Evolutionary conservation across 1,140 invertebrate genomes (phyloP).

Genomic region (Caenorhabditis brenneri): DNA sequence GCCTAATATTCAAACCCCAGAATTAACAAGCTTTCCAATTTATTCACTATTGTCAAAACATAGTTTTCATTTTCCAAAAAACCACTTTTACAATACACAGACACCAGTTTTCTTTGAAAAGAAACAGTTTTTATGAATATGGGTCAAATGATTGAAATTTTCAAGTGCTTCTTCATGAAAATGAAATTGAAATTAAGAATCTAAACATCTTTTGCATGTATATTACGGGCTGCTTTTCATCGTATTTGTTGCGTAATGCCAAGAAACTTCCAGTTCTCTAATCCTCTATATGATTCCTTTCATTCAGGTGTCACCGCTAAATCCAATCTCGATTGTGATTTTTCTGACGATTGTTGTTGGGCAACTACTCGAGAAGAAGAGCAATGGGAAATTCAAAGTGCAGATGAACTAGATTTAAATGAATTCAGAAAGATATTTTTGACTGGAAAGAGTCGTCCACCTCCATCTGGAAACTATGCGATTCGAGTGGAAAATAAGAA

Average conservation of each 20-base stretch:
- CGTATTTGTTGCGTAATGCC: background rate
- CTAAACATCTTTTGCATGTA: background rate
- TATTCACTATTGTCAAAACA: too few relatives aligned
- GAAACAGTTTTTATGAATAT: background rate
- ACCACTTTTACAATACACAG: background rate
- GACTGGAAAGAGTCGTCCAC: background rate
- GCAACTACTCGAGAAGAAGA: constrained; percentile 11
- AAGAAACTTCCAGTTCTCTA: background rate
- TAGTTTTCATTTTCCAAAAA: too few relatives aligned
- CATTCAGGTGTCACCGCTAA: background rate
- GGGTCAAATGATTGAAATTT: constrained; percentile 18
- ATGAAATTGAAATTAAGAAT: background rate
- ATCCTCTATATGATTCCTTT: background rate
- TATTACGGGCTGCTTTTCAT: background rate
- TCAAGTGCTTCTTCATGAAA: background rate
- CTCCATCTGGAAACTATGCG: constrained; percentile 26
- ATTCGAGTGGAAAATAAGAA: constrained; percentile 30
- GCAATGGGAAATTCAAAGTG: constrained; percentile 26
- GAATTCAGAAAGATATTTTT: constrained; percentile 32
- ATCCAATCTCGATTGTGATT: constrained; percentile 25
- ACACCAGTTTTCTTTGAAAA: background rate
- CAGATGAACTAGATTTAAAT: constrained; percentile 10
- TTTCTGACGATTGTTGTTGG: constrained; percentile 28
- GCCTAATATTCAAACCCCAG: too few relatives aligned
- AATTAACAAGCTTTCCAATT: too few relatives aligned